phyloP scores from a whole-genome alignment of 2,888 invertebrate species.

The Melanargia galathea region DNA sequence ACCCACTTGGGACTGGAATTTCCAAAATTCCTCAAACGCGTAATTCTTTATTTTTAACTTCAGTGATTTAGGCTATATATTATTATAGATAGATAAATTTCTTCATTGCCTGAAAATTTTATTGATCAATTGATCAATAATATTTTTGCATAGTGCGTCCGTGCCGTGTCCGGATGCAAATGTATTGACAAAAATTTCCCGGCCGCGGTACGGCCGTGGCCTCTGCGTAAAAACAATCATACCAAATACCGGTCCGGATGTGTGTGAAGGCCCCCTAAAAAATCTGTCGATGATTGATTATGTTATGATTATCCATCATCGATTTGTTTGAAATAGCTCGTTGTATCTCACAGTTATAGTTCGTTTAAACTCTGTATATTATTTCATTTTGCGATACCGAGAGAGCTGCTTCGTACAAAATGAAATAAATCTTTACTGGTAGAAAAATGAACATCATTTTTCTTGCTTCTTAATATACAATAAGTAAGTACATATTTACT shows the following conservation, averaged over 20 bases:
- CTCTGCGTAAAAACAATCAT: background rate
- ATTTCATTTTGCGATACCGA: conserved; percentile 12
- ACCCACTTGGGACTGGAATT: no score
- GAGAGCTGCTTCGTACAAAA: background rate
- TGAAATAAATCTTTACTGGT: conserved; percentile 9
- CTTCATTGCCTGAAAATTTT: no score
- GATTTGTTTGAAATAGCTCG: background rate
- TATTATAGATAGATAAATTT: no score
- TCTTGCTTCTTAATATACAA: no score
- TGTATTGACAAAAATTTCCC: no score
- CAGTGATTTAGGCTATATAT: no score
- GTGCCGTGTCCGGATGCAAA: no score
- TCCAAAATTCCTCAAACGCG: no score
- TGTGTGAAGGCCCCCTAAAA: background rate
- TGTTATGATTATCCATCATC: conserved; percentile 7
- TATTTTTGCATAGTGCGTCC: no score
- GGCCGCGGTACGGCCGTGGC: no score
- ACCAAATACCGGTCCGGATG: background rate
- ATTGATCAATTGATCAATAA: no score
- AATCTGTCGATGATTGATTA: background rate
- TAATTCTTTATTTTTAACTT: no score
- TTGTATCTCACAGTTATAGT: conserved; percentile 9
- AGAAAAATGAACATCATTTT: conserved; percentile 13
- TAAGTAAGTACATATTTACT: background rate
- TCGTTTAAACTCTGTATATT: conserved; percentile 12